phyloP scores from a whole-genome alignment of 2,888 invertebrate species.

The Priocnemis perturbator region DNA sequence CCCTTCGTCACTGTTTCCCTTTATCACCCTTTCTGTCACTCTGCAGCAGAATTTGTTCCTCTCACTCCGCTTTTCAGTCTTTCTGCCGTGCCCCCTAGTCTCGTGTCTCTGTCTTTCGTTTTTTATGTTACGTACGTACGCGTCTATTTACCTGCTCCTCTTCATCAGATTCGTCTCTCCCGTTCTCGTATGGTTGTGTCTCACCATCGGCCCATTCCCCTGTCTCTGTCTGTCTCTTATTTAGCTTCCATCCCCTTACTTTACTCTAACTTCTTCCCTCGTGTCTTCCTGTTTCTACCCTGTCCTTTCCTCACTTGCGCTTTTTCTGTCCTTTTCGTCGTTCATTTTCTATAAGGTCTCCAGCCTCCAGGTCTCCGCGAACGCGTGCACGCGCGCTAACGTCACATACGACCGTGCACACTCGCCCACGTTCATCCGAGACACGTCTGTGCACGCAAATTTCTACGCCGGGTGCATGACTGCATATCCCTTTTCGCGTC shows the following conservation, averaged over 20 bases:
- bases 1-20: background rate
- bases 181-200: too few relatives aligned
- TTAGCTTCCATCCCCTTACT: constrained; percentile 1
- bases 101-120: background rate
- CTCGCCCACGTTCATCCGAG: too few relatives aligned
- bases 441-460: background rate
- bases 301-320: background rate
- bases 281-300: background rate
- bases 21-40: background rate
- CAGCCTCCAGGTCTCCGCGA: constrained; percentile 5
- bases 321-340: background rate
- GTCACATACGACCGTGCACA: background rate
- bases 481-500: background rate
- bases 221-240: background rate
- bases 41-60: background rate
- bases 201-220: background rate
- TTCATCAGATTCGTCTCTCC: too few relatives aligned
- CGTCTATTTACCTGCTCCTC: background rate
- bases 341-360: constrained; percentile 26
- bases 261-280: background rate
- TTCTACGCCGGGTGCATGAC: background rate
- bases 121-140: too few relatives aligned
- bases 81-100: background rate
- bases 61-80: background rate
- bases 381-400: background rate